Evolutionary conservation across 2,797 vertebrate genomes (phyloP).

Genomic region (Zalophus californianus): DNA sequence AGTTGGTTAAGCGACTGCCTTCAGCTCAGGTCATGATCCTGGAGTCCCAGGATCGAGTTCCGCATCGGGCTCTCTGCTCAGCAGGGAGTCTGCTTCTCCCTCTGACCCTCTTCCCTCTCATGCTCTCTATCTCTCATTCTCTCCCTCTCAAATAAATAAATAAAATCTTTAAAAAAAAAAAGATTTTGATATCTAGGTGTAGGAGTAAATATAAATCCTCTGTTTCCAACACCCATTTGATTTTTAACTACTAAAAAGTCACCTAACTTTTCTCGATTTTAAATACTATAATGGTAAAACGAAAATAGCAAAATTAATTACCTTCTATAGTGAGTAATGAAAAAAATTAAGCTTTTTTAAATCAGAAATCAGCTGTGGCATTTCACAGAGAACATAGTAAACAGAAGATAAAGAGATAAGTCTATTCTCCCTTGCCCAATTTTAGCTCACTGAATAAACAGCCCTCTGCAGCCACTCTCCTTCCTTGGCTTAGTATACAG

Average conservation of each 20-base stretch:
- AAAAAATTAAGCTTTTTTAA: not conserved
- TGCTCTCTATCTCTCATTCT: too few relatives aligned
- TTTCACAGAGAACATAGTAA: not conserved
- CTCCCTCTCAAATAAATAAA: too few relatives aligned
- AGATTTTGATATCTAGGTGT: not conserved
- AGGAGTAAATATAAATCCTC: not conserved
- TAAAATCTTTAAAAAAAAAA: too few relatives aligned
- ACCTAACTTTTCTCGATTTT: not conserved
- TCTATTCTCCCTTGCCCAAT: not conserved
- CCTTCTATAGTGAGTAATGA: not conserved
- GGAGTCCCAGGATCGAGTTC: too few relatives aligned
- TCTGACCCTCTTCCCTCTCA: too few relatives aligned
- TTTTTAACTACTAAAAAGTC: not conserved
- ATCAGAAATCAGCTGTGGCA: not conserved
- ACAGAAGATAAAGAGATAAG: not conserved
- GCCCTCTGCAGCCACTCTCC: not conserved
- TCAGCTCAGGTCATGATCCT: too few relatives aligned
- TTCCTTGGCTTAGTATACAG: not conserved
- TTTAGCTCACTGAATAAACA: not conserved
- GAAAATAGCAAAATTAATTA: not conserved
- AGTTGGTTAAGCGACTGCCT: too few relatives aligned
- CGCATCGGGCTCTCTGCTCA: too few relatives aligned
- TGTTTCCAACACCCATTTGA: not conserved
- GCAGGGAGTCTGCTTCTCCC: too few relatives aligned
- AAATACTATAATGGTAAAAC: not conserved